Evolutionary conservation across 2,113 vertebrate species (phyloP), one percentile per base, ranked within the genome.

Genomic region (Antechinus stuartii): DNA sequence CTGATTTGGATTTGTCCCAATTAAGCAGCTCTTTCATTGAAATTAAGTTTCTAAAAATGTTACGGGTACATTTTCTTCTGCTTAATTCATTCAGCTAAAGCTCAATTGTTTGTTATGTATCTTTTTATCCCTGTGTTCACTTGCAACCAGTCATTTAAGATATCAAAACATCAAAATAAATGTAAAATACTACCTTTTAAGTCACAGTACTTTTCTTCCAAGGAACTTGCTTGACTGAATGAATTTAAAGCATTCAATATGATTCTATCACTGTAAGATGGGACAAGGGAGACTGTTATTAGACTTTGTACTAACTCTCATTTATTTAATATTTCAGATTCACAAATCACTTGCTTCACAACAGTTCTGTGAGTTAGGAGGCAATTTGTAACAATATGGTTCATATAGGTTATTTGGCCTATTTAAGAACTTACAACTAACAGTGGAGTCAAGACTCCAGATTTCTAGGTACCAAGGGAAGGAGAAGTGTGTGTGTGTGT

Each of bases 21-120:
- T 97, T 97, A 97, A 97, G 94, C 84, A 96, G 92, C 94, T 97
- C 92, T 96, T 97, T 97, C 96, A 95, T 94, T 95, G 97, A 98
- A 97, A 94, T 97, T 95, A 97, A 96, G 94, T 98, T 97, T 97
- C 96, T 98, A 95, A 97, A 98, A 96, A 96, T 91, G 94, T 94
- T 96, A 93, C 93, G n/a, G 92, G 94, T 94, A 54, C 92, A 95
- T 84, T 84, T 84, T 84, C 90, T 92, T 94, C 92, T 96, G 56
- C 93, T 97, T 53, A 46, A 92, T 97, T 96, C 96, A 96, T 97
- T 97, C 92, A 92, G 84, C 95, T 94, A 90, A 97, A 98, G 97
- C 53, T 84, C 95, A 92, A 93, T 95, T 92, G 92, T 93, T 95
- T 95, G 52, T 90, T 95, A 96, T 61, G 24, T 68, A 89, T 89